Evolutionary conservation across 2,797 vertebrate species (phyloP), one percentile per base, ranked within the genome.

Genomic region (Dendrocincla fuliginosa): DNA sequence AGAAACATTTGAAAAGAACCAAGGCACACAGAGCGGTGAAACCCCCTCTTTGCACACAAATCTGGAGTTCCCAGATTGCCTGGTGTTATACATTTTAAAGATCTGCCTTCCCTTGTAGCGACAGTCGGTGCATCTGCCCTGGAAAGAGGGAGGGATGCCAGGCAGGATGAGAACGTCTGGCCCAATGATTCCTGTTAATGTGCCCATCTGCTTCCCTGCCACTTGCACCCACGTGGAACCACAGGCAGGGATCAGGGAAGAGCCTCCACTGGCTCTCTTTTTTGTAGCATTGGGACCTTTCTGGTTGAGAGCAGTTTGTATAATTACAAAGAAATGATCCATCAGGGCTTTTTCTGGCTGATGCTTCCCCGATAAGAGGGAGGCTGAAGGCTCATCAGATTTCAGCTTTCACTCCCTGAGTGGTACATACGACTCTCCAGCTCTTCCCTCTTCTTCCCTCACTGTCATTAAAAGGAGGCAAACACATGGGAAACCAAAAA

Each of bases 101-200:
- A 39, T 55, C n/a, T 74, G 77, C 22, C 47, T 84, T 56, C 57
- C 42, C 56, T 42, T 19, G 71, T 12, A 5, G 83, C 63, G 90
- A 73, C 94, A 94, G 86, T 22, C 88, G 5, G 83, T 27, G 20
- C 95, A 91, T 73, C 94, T 93, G 95, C 71, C 90, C 85, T 2
- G 39, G 75, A 50, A 94, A 94, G 71, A 30, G 61, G 16, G 63
- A 91, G 79, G 71, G 46, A 41, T 32, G 73, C 73, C 85, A 93
- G 68, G 85, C 91, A 46, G 55, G 56, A 80, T 2, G 70, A 44
- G 76, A 69, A n/a, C 1, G 42, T 23, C 83, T 95, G 88, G 55
- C 52, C 52, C 68, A 8, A 63, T 1, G 76, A 57, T 32, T 70
- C 12, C 3, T 90, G 88, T 27, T 41, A 16, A 63, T 35, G 33